Conservation (phyloP, 2,797 vertebrate species). For the Jordanella pulchra region DNA sequence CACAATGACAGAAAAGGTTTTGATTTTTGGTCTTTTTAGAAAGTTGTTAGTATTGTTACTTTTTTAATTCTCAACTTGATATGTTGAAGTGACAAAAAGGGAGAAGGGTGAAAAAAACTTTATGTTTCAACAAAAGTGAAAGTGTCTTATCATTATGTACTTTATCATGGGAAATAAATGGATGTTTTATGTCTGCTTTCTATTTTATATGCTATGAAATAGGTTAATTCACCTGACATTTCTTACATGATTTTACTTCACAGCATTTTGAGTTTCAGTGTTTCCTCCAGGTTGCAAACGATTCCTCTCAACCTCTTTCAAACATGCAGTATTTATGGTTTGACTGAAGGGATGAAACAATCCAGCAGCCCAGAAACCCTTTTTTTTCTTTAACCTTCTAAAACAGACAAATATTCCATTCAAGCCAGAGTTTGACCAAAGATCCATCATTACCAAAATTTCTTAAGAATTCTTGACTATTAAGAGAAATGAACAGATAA, state of each 20-base stretch:
- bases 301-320: too few relatives aligned
- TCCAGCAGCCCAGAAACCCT: too few relatives aligned
- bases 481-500: background rate
- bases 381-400: too few relatives aligned
- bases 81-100: slow-evolving; percentile 30
- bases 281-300: too few relatives aligned
- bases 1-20: slow-evolving; percentile 47
- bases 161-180: background rate
- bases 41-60: slow-evolving; percentile 20
- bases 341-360: too few relatives aligned
- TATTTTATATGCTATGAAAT: background rate
- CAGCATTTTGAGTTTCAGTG: too few relatives aligned
- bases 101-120: background rate
- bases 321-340: too few relatives aligned
- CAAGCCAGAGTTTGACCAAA: too few relatives aligned
- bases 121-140: background rate
- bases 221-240: background rate
- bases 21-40: slow-evolving; percentile 40
- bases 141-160: background rate
- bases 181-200: background rate
- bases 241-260: background rate
- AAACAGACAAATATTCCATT: too few relatives aligned
- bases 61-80: slow-evolving; percentile 25
- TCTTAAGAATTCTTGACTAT: background rate
- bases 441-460: background rate